Conservation (phyloP, 2,113 vertebrate genomes). For the Poeciliopsis prolifica region DNA sequence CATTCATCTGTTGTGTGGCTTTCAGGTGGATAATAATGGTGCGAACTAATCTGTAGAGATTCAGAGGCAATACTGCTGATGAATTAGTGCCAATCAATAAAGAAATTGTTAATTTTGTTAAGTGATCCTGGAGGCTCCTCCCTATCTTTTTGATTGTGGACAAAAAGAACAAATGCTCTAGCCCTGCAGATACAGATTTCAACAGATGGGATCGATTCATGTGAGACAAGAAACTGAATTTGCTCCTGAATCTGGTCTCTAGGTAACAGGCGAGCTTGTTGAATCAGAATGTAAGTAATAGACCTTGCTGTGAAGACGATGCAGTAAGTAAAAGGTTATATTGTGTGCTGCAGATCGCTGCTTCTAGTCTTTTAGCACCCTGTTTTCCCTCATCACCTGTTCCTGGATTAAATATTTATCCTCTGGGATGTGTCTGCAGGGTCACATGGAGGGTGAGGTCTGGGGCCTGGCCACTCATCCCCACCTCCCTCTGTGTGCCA, state of each 20-base stretch:
- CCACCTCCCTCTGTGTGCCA: conserved; percentile 97
- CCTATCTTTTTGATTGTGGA: conserved; percentile 21
- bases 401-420: neutral
- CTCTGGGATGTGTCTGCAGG: conserved; percentile 76
- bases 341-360: neutral
- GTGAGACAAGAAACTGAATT: neutral
- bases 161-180: conserved; percentile 40
- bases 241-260: neutral
- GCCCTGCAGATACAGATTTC: conserved; percentile 42
- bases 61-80: conserved; percentile 22
- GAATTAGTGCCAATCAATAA: conserved; percentile 41
- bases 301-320: neutral
- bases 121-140: conserved; percentile 47
- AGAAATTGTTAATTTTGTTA: conserved; percentile 55
- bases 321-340: neutral
- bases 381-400: neutral
- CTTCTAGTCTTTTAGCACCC: neutral
- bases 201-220: conserved; percentile 24
- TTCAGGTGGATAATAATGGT: neutral
- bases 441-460: conserved; percentile 99
- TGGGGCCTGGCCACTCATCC: conserved; percentile 98
- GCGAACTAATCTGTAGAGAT: conserved; percentile 3
- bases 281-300: conserved; percentile 3
- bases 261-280: conserved; percentile 1
- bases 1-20: neutral